These are phyloP conservation scores for Anhinga rufa DNA, from an alignment of 2,113 vertebrate genomes.

Conservation along the genomic window DNA sequence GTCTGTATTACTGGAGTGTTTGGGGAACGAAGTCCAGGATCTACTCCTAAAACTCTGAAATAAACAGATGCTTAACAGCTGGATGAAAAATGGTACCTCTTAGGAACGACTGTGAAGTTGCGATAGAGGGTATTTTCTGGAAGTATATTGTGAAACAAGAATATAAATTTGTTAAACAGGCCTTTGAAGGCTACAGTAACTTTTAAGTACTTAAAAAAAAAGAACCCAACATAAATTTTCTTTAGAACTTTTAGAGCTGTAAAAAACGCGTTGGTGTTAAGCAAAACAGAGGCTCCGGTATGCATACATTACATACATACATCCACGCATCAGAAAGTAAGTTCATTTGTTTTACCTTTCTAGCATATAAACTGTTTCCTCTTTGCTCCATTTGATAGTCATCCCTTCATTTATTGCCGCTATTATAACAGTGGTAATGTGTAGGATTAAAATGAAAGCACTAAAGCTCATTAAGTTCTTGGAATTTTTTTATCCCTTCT, in stretches of 20 bases:
- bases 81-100: not conserved
- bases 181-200: not conserved
- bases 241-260: not conserved
- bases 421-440: slow-evolving; percentile 50
- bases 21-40: not conserved
- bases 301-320: not conserved
- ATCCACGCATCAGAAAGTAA: not conserved
- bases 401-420: slow-evolving; percentile 46
- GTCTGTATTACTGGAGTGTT: not conserved
- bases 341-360: slow-evolving; percentile 49
- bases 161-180: not conserved
- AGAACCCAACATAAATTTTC: not conserved
- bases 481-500: slow-evolving; percentile 60
- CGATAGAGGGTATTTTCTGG: not conserved
- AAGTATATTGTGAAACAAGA: not conserved
- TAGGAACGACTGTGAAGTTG: not conserved
- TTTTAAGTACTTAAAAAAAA: not conserved
- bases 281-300: not conserved
- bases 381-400: slow-evolving; percentile 56
- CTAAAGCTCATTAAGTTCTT: slow-evolving; percentile 73
- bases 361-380: slow-evolving; percentile 39
- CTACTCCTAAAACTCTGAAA: not conserved
- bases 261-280: not conserved
- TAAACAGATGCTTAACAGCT: not conserved
- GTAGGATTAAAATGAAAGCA: slow-evolving; percentile 71